phyloP scores from a whole-genome alignment of 2,888 invertebrate genomes.

The Ornithoptera alexandrae region DNA sequence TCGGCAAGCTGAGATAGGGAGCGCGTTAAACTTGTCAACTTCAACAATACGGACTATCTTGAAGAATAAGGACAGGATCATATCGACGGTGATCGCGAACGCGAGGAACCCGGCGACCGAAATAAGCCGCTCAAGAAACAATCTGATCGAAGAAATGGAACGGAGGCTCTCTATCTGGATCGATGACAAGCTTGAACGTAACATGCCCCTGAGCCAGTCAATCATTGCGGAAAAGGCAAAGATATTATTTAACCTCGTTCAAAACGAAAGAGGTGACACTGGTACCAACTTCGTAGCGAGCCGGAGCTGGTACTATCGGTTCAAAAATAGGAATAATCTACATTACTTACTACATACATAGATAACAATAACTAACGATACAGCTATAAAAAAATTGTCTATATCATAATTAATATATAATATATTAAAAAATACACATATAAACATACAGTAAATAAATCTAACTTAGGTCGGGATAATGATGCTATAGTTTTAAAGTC shows the following conservation, averaged over 20 bases:
- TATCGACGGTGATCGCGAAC: constrained; percentile 1
- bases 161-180: background rate
- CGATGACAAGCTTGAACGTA: background rate
- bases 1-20: background rate
- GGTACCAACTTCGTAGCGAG: background rate
- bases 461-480: background rate
- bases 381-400: too few species aligned
- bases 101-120: constrained; percentile 1
- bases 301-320: background rate
- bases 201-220: background rate
- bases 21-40: background rate
- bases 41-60: background rate
- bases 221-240: background rate
- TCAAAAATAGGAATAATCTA: background rate
- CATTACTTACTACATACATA: background rate
- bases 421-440: too few species aligned
- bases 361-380: background rate
- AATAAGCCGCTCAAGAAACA: background rate
- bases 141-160: constrained; percentile 2
- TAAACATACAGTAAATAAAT: background rate
- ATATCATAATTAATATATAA: too few species aligned
- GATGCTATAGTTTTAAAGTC: background rate
- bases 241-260: background rate
- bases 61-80: background rate
- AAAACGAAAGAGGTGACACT: background rate